Percentiles rank a stretch among this genome's conserved stretches.
phyloP scores from a whole-genome alignment of 1,140 invertebrate genomes.

The Riptortus pedestris region DNA sequence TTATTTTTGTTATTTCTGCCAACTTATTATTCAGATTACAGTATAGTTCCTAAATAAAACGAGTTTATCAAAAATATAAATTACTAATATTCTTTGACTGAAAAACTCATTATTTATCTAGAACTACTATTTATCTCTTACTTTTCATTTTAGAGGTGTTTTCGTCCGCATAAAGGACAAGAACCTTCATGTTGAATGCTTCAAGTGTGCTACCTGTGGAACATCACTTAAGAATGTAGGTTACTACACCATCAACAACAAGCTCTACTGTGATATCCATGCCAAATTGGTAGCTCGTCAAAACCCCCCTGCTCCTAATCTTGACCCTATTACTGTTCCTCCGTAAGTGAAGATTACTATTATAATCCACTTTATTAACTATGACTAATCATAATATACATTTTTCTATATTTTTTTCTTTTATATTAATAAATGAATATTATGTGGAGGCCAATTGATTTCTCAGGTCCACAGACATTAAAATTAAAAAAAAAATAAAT shows the following conservation, averaged over 20 bases:
- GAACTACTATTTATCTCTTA: too few relatives aligned
- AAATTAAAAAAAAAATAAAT: too few relatives aligned
- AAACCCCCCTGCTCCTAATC: constrained; percentile 60
- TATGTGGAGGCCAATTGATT: neutral
- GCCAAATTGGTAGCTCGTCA: constrained; percentile 78
- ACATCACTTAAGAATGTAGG: constrained; percentile 90
- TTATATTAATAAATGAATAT: neutral
- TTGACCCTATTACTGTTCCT: constrained; percentile 66
- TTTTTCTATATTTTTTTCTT: neutral
- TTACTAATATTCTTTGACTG: too few relatives aligned
- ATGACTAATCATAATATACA: too few relatives aligned
- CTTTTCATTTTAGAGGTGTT: constrained; percentile 58
- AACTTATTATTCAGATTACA: too few relatives aligned
- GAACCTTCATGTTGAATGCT: constrained; percentile 91
- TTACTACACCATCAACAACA: constrained; percentile 91
- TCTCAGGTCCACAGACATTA: too few relatives aligned
- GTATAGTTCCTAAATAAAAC: too few relatives aligned
- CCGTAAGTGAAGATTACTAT: constrained; percentile 50
- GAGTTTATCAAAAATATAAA: too few relatives aligned
- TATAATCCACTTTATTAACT: constrained; percentile 14
- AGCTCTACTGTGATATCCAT: constrained; percentile 92
- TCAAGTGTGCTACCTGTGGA: constrained; percentile 92
- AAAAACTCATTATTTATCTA: too few relatives aligned
- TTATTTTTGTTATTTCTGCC: too few relatives aligned
- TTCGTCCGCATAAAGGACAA: constrained; percentile 94